These are phyloP conservation scores for Chlorospingus flavigularis DNA, from an alignment of 2,797 vertebrate genomes.

Conservation along the genomic window DNA sequence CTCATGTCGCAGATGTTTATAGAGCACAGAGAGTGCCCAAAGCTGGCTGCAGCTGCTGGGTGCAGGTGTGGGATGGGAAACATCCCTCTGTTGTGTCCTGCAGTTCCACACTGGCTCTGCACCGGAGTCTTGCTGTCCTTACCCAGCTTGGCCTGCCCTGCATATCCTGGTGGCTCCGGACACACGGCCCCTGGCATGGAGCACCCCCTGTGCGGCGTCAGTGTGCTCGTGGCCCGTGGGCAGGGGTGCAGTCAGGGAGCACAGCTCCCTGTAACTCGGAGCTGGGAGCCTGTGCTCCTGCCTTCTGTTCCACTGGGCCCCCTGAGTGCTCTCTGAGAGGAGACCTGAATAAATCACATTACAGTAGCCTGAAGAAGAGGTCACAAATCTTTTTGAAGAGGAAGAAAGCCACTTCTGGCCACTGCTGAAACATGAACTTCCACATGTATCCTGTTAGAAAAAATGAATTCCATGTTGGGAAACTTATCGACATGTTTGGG, in stretches of 20 bases:
- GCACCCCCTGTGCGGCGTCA: fast-evolving
- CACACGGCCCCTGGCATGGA: fast-evolving
- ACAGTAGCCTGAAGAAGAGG: constrained; percentile 55
- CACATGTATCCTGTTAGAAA: constrained; percentile 66
- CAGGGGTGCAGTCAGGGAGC: not conserved
- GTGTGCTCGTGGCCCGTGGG: not conserved
- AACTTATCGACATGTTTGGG: constrained; percentile 33
- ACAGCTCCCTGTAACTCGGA: not conserved
- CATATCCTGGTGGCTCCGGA: fast-evolving
- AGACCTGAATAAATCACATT: constrained; percentile 47
- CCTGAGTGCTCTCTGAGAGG: not conserved
- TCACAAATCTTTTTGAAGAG: constrained; percentile 64
- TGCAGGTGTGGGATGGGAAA: not conserved
- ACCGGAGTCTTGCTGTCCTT: fast-evolving
- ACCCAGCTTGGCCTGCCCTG: not conserved
- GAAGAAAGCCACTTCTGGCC: constrained; percentile 51
- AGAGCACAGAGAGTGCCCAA: not conserved
- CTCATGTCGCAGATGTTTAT: not conserved
- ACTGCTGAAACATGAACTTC: constrained; percentile 39
- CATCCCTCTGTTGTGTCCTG: not conserved
- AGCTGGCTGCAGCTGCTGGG: not conserved
- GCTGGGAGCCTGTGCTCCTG: not conserved
- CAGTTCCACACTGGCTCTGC: not conserved
- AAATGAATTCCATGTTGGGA: constrained; percentile 64
- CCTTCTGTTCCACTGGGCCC: not conserved